Evolutionary conservation across 2,113 vertebrate species (phyloP).

Genomic region (Coturnix japonica): DNA sequence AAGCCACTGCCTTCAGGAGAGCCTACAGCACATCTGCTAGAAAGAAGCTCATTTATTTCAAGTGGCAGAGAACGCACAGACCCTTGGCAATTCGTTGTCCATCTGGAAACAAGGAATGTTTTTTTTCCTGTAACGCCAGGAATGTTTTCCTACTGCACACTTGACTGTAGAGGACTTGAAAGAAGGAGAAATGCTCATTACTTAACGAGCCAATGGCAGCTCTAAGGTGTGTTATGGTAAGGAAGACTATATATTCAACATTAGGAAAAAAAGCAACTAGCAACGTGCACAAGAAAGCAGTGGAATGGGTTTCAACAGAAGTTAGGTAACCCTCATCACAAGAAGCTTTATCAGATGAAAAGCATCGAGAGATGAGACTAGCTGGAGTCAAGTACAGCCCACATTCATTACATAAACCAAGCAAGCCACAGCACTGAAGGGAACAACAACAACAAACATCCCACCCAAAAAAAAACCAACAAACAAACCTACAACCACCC

Average conservation of each 20-base stretch:
- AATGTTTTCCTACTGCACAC: not conserved
- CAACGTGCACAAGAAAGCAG: not conserved
- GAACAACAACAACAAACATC: not conserved
- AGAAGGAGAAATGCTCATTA: not conserved
- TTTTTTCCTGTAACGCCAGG: not conserved
- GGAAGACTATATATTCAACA: not conserved
- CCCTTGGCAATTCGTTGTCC: not conserved
- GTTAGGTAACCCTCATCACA: not conserved
- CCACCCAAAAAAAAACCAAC: not conserved
- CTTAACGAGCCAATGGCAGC: not conserved
- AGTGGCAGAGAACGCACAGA: not conserved
- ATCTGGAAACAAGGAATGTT: not conserved
- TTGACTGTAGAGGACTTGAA: not conserved
- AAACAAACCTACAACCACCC: not conserved
- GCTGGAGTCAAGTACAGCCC: not conserved
- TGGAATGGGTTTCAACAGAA: not conserved
- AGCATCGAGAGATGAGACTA: not conserved
- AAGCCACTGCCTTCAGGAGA: not conserved
- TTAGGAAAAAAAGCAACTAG: not conserved
- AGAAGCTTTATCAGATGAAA: conserved; percentile 8
- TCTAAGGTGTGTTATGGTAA: not conserved
- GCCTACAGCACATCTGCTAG: not conserved
- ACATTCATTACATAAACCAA: not conserved
- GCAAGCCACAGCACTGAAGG: not conserved
- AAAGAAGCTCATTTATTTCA: not conserved